These are phyloP conservation scores for Crocallis elinguaria DNA, from an alignment of 2,888 invertebrate genomes.

Conservation along the genomic window DNA sequence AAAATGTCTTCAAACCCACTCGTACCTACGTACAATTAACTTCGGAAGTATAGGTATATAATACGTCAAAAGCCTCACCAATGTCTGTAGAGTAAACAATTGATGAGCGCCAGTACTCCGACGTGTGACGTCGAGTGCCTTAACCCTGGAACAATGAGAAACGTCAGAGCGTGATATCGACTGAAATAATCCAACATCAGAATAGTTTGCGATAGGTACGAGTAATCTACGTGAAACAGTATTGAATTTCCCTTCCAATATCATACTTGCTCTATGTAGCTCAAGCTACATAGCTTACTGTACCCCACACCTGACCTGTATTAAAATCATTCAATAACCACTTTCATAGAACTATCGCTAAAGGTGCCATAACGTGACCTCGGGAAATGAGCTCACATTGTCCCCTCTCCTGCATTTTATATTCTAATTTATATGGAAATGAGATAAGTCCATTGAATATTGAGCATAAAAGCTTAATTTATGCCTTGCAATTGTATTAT, in stretches of 20 bases:
- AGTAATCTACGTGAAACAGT: neutral
- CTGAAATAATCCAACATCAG: neutral
- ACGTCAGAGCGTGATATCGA: conserved; percentile 4
- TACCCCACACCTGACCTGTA: neutral
- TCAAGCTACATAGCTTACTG: no score
- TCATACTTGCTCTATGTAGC: no score
- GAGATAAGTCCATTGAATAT: conserved; percentile 23
- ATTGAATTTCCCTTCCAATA: no score
- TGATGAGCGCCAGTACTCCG: conserved; percentile 55
- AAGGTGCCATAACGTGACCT: neutral
- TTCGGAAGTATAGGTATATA: neutral
- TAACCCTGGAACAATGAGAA: conserved; percentile 57
- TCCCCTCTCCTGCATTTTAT: conserved; percentile 1
- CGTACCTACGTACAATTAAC: neutral
- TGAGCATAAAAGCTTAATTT: conserved; percentile 23
- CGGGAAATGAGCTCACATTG: conserved; percentile 5
- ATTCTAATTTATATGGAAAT: conserved; percentile 28
- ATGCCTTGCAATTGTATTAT: conserved; percentile 30
- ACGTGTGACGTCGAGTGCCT: conserved; percentile 56
- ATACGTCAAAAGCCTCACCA: conserved; percentile 55
- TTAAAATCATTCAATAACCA: neutral
- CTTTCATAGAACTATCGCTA: neutral
- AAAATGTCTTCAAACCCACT: neutral
- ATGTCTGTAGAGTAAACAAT: conserved; percentile 62
- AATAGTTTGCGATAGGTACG: neutral